Evolutionary conservation across 2,797 vertebrate species (phyloP).

Genomic region (Ispidina picta): DNA sequence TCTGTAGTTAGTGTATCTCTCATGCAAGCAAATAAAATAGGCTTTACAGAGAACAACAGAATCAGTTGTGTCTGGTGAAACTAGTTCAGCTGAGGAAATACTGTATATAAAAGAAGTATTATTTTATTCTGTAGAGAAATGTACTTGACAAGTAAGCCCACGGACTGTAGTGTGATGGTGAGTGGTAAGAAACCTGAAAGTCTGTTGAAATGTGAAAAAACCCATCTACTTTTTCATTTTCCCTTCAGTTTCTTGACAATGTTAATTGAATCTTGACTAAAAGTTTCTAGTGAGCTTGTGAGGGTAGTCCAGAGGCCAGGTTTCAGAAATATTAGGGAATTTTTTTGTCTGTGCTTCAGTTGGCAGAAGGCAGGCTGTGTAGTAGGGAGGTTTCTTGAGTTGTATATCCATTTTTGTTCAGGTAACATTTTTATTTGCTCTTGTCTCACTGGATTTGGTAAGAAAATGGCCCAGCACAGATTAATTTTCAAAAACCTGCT

Average conservation of each 20-base stretch:
- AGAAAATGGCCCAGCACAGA: not conserved
- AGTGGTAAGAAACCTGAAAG: not conserved
- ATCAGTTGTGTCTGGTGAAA: not conserved
- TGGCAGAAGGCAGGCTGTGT: not conserved
- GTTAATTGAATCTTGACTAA: not conserved
- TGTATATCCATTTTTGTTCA: not conserved
- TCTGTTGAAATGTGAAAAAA: not conserved
- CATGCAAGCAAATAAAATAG: not conserved
- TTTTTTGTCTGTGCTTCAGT: not conserved
- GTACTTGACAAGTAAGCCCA: not conserved
- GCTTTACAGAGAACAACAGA: not conserved
- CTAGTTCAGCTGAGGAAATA: not conserved
- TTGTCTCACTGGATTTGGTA: not conserved
- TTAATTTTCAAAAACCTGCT: slow-evolving; percentile 43
- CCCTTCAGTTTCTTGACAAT: not conserved
- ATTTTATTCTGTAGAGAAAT: not conserved
- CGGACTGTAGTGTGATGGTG: not conserved
- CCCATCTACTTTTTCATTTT: not conserved
- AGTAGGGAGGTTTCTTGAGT: not conserved
- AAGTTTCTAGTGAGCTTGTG: not conserved
- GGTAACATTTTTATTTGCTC: not conserved
- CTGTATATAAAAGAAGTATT: not conserved
- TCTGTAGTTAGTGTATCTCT: not conserved
- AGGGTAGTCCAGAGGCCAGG: not conserved
- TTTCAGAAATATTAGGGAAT: not conserved